Evolutionary conservation across 2,113 vertebrate species (phyloP), one percentile per base, ranked within the genome.

Genomic region (Nematolebias whitei): DNA sequence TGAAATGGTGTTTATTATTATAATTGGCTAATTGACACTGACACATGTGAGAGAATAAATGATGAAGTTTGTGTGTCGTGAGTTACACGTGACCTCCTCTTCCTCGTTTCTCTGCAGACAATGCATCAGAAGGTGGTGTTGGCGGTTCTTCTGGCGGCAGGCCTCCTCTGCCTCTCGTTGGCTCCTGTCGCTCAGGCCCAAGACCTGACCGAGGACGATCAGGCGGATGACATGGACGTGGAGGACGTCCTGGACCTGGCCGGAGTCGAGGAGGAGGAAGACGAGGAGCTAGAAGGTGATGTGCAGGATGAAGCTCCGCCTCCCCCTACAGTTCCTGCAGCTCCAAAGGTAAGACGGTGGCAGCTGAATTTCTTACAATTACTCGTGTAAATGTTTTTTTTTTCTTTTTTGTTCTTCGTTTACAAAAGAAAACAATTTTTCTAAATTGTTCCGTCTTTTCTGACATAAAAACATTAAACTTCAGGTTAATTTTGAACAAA

Each of bases 111-210:
- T 32, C 7, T 48, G 38, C 86, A 99, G 96, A 94, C 74, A 61
- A 98, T 99, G 98, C 92, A 95, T 89, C 87, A 91, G 61, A 95
- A 93, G 79, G 86, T 93, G 83, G 87, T 92, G 15, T 85, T 96
- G 54, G 95, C 70, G 29, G 45, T 95, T 68, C 87, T 98, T 47
- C 79, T 99, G 16, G 90, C 90, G 4, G 79, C 90, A 5, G 93
- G 93, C 45, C 81, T 87, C 60, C 76, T 88, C 57, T 84, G 86
- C 55, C 47, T 88, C 57, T 23, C 83, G 32, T 63, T 88, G 39
- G 22, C 60, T 4, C 55, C 63, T 0, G 83, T 89, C 38, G 91
- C 89, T 52, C 90, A 88, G 48, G 93, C 94, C 1, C 90, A 94
- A 1, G 93, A 95, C 51, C 85, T 84, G 4, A 41, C 86, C 0